These are phyloP conservation scores for Athrips mouffetella DNA, from an alignment of 2,888 invertebrate species.

Conservation along the genomic window DNA sequence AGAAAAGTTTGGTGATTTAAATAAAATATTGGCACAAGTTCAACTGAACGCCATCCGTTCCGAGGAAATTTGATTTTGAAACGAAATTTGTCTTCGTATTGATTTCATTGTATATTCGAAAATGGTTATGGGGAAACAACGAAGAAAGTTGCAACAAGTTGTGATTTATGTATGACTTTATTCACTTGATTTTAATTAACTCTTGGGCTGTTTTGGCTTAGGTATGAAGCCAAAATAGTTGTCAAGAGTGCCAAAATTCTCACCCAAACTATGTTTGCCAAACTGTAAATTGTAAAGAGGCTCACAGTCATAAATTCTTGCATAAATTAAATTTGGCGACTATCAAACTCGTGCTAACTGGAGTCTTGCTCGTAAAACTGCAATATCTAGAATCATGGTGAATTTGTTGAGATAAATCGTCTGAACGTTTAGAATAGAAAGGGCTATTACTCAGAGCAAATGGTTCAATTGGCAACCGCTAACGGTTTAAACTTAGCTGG, in stretches of 20 bases:
- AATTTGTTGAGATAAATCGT: slow-evolving; percentile 33
- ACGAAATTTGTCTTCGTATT: slow-evolving; percentile 48
- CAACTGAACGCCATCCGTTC: slow-evolving; percentile 50
- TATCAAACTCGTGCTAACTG: background rate
- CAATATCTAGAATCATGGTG: slow-evolving; percentile 30
- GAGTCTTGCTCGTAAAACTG: slow-evolving; percentile 13
- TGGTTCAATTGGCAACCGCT: slow-evolving; percentile 30
- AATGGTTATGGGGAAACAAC: no score
- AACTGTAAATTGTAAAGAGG: no score
- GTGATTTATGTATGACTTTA: no score
- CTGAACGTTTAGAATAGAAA: slow-evolving; percentile 27
- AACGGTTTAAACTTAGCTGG: slow-evolving; percentile 27
- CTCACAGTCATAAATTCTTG: no score
- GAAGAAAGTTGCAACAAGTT: no score
- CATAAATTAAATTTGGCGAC: slow-evolving; percentile 7
- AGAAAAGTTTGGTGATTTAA: slow-evolving; percentile 50
- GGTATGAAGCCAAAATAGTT: no score
- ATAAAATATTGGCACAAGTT: slow-evolving; percentile 62
- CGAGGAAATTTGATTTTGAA: slow-evolving; percentile 54
- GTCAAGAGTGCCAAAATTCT: no score
- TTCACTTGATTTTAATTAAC: no score
- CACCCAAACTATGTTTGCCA: no score
- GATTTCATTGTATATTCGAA: slow-evolving; percentile 21
- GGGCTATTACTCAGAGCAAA: slow-evolving; percentile 31
- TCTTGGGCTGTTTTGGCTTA: no score